Conservation (phyloP, 2,113 vertebrate genomes). For the Salminus brasiliensis region DNA sequence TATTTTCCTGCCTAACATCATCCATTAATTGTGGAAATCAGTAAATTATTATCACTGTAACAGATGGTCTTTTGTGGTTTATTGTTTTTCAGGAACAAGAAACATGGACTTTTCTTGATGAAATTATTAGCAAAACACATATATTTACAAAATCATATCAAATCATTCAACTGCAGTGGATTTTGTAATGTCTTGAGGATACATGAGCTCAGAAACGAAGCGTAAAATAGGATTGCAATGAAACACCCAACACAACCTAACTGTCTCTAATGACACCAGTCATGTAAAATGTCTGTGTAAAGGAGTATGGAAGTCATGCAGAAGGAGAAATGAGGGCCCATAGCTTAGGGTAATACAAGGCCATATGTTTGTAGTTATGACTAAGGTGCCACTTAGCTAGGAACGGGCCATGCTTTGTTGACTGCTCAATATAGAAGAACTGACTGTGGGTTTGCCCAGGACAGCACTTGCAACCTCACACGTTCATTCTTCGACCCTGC, state of each 20-base stretch:
- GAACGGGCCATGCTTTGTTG: neutral
- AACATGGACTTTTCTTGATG: too few species aligned
- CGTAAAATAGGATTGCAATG: neutral
- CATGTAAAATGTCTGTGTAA: neutral
- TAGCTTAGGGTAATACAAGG: neutral
- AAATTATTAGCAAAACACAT: neutral
- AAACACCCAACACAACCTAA: neutral
- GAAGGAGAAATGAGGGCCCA: neutral
- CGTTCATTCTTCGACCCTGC: neutral
- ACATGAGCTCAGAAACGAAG: neutral
- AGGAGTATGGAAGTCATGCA: neutral
- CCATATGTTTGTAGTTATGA: conserved; percentile 30
- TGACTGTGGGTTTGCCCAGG: conserved; percentile 15
- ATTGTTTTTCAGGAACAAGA: too few species aligned
- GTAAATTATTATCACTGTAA: too few species aligned
- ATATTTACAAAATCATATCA: neutral
- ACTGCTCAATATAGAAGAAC: conserved; percentile 27
- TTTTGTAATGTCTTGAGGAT: neutral
- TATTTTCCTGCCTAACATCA: too few species aligned
- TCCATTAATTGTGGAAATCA: too few species aligned
- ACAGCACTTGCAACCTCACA: conserved; percentile 17
- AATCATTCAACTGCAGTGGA: neutral
- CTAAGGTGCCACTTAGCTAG: conserved; percentile 9
- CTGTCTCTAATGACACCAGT: neutral
- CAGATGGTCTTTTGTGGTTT: too few species aligned